Evolutionary conservation across 2,888 invertebrate genomes (phyloP).

Genomic region (Podotricha telesiphe): DNA sequence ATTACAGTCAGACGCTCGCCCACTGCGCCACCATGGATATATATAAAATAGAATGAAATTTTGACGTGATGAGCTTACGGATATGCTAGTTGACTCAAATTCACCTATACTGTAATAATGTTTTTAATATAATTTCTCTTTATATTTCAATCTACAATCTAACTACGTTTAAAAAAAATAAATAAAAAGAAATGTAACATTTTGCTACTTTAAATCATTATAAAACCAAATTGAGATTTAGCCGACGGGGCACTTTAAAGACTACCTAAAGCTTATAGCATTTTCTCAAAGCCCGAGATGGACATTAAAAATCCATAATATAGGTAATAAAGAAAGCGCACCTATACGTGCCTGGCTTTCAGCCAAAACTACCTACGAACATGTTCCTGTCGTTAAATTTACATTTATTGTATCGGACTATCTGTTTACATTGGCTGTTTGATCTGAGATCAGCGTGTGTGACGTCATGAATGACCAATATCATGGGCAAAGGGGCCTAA

Average conservation of each 20-base stretch:
- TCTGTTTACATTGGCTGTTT: conserved; percentile 12
- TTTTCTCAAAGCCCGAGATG: conserved; percentile 20
- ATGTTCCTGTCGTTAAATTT: conserved; percentile 28
- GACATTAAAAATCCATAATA: conserved; percentile 28
- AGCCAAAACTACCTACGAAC: conserved; percentile 20
- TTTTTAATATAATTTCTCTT: too few species aligned
- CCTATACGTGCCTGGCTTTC: conserved; percentile 20
- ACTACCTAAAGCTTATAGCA: conserved; percentile 7
- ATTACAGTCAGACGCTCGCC: too few species aligned
- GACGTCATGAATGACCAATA: neutral
- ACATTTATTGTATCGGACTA: conserved; percentile 22
- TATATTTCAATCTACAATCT: too few species aligned
- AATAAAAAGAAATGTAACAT: too few species aligned
- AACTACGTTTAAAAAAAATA: too few species aligned
- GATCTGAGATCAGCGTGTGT: conserved; percentile 2
- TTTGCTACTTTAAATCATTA: neutral
- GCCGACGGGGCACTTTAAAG: neutral
- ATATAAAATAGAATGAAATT: too few species aligned
- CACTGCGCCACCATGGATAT: too few species aligned
- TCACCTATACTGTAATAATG: too few species aligned
- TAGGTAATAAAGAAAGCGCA: conserved; percentile 17
- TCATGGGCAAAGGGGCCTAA: neutral
- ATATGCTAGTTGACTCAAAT: too few species aligned
- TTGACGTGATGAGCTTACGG: too few species aligned
- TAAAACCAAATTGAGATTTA: neutral